phyloP scores from a whole-genome alignment of 1,140 invertebrate species.

The Drosophila aff. region DNA sequence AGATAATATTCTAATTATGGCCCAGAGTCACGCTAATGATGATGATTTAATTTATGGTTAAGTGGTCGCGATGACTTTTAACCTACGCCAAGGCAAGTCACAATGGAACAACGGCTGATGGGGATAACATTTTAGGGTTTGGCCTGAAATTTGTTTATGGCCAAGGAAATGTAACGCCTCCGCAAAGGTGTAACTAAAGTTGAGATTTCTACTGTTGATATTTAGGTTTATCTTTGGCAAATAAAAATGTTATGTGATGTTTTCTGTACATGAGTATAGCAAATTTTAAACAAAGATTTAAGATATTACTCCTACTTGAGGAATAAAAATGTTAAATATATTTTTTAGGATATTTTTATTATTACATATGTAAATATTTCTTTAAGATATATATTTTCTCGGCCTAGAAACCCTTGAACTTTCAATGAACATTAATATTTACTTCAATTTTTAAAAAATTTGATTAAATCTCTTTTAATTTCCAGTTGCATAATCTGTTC shows the following conservation, averaged over 20 bases:
- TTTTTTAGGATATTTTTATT: neutral
- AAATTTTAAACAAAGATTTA: neutral
- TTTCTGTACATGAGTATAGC: neutral
- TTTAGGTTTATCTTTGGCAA: slow-evolving; percentile 2
- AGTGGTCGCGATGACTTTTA: slow-evolving; percentile 50
- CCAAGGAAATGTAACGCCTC: slow-evolving; percentile 28
- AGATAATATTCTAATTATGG: slow-evolving; percentile 73
- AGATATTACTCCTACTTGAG: too few species aligned
- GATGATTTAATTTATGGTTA: slow-evolving; percentile 63
- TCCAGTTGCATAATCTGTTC: neutral
- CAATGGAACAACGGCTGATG: slow-evolving; percentile 22
- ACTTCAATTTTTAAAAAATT: neutral
- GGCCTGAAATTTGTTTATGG: slow-evolving; percentile 27
- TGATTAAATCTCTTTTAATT: neutral
- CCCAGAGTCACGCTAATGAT: slow-evolving; percentile 44
- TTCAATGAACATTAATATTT: neutral
- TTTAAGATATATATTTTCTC: neutral
- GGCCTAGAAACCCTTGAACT: too few species aligned
- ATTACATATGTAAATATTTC: neutral
- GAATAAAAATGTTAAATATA: neutral
- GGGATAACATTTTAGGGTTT: slow-evolving; percentile 26
- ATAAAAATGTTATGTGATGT: neutral
- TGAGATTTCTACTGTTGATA: neutral
- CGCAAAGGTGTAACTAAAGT: slow-evolving; percentile 21
- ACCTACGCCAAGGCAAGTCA: slow-evolving; percentile 29